Conservation (phyloP, 2,888 invertebrate species). For the Hyalella azteca region DNA sequence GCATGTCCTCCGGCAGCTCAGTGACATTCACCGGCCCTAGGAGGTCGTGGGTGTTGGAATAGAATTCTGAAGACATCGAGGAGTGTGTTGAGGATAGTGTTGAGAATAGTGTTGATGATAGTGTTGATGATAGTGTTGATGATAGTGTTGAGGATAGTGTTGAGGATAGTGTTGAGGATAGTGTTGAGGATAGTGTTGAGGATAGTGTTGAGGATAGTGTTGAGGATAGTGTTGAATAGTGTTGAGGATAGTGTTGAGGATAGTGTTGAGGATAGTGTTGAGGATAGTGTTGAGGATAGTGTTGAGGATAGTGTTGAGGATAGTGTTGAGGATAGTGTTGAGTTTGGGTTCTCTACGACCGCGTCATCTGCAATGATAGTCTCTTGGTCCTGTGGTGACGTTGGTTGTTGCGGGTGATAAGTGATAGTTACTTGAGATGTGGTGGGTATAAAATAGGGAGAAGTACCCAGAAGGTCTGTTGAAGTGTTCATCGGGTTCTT, state of each 20-base stretch:
- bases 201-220: not conserved
- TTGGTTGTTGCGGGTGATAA: no score
- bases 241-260: not conserved
- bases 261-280: not conserved
- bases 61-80: not conserved
- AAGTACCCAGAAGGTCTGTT: not conserved
- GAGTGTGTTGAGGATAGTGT: not conserved
- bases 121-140: no score
- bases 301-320: not conserved
- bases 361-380: not conserved
- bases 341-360: not conserved
- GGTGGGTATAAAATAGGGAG: not conserved
- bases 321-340: not conserved
- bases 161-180: not conserved
- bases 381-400: no score
- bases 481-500: not conserved
- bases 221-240: not conserved
- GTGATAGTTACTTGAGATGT: not conserved
- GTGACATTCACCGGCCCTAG: slow-evolving; percentile 23
- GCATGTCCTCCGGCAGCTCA: slow-evolving; percentile 70
- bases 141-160: no score
- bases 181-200: not conserved
- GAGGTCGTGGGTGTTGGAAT: not conserved
- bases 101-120: not conserved
- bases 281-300: not conserved